Evolutionary conservation across 1,140 invertebrate genomes (phyloP).

Genomic region (Leptinotarsa texana): DNA sequence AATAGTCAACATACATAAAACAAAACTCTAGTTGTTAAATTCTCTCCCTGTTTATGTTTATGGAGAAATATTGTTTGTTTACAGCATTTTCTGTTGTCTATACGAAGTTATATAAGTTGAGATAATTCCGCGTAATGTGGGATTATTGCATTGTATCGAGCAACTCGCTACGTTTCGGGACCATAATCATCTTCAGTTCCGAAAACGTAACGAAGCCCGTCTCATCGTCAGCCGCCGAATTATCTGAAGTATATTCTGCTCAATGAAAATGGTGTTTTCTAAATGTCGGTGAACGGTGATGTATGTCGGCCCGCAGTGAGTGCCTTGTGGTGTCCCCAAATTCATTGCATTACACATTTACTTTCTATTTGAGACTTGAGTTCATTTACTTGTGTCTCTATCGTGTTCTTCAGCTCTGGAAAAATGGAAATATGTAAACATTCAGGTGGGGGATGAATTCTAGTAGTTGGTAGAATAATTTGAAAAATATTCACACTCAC

Average conservation of each 20-base stretch:
- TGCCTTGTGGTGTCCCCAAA: slow-evolving; percentile 49
- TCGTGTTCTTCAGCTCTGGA: slow-evolving; percentile 90
- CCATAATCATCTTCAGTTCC: no score
- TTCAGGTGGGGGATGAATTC: not conserved
- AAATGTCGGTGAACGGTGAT: slow-evolving; percentile 31
- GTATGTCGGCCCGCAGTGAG: slow-evolving; percentile 46
- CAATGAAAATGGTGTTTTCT: slow-evolving; percentile 17
- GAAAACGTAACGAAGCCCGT: no score
- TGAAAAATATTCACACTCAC: not conserved
- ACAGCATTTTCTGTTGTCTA: no score
- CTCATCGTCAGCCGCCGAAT: not conserved
- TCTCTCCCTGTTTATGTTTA: no score
- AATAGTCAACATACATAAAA: no score
- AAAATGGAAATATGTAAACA: slow-evolving; percentile 37
- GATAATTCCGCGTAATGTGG: no score
- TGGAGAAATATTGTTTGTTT: no score
- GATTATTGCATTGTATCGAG: no score
- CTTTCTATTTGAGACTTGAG: slow-evolving; percentile 92
- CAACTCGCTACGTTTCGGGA: no score
- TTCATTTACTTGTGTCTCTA: slow-evolving; percentile 93
- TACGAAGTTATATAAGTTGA: no score
- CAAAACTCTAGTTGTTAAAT: no score
- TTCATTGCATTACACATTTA: slow-evolving; percentile 89
- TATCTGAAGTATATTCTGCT: not conserved
- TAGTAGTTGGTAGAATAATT: not conserved